Conservation (phyloP, 2,113 vertebrate species). For the Microcebus murinus region DNA sequence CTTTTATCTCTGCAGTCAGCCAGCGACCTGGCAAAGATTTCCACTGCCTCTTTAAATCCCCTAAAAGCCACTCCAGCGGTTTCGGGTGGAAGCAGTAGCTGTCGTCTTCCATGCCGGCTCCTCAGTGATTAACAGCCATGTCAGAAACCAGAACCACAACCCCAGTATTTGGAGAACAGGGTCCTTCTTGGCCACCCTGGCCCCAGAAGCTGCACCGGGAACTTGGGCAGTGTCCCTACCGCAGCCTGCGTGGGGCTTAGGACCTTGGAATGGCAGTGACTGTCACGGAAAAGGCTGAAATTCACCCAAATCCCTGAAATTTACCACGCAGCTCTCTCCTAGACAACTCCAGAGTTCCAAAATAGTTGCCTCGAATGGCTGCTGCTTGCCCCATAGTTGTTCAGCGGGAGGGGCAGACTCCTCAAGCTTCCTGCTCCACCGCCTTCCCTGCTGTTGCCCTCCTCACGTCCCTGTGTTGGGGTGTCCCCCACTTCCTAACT, state of each 20-base stretch:
- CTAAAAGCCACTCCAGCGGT: background rate
- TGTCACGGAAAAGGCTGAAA: background rate
- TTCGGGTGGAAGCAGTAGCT: background rate
- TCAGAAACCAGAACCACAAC: background rate
- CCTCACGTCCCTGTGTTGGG: background rate
- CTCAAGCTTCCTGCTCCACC: background rate
- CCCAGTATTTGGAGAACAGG: background rate
- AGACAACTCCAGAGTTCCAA: background rate
- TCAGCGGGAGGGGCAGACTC: background rate
- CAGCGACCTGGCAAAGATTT: background rate
- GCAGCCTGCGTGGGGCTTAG: background rate
- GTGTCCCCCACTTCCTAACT: background rate
- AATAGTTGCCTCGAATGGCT: background rate
- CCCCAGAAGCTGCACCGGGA: background rate
- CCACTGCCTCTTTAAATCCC: background rate
- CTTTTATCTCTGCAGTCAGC: background rate
- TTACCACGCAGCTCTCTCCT: background rate
- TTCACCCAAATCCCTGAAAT: background rate
- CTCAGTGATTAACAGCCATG: background rate
- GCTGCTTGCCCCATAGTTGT: accelerated
- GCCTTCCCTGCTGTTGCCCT: background rate
- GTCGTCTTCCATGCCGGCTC: no score
- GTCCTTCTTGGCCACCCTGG: background rate
- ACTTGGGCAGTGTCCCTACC: background rate
- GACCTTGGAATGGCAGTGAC: background rate